phyloP scores from a whole-genome alignment of 1,140 invertebrate species.

The Eumeta japonica region DNA sequence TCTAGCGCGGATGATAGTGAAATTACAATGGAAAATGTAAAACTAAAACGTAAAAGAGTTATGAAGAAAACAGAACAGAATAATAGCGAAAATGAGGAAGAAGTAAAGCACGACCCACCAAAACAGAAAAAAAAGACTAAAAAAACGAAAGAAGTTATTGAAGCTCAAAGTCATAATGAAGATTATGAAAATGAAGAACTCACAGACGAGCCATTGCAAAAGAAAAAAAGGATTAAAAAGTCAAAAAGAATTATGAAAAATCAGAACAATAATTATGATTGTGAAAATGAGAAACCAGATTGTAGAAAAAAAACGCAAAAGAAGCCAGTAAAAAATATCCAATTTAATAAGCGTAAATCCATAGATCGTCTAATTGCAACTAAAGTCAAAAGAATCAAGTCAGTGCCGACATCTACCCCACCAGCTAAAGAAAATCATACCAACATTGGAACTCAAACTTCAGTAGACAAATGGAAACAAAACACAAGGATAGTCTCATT shows the following conservation, averaged over 20 bases:
- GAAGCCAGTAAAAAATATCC: conserved; percentile 10
- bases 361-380: conserved; percentile 27
- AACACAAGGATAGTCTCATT: conserved; percentile 39
- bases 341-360: conserved; percentile 19
- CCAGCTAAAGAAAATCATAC: conserved; percentile 36
- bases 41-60: conserved; percentile 7
- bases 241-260: conserved; percentile 10
- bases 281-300: neutral
- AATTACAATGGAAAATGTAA: conserved; percentile 3
- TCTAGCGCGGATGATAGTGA: conserved; percentile 7
- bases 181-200: conserved; percentile 22
- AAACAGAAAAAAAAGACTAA: conserved; percentile 13
- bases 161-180: conserved; percentile 9
- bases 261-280: too few species aligned
- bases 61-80: conserved; percentile 7
- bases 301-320: conserved; percentile 8
- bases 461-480: conserved; percentile 19
- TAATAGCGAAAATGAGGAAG: conserved; percentile 10
- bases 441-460: conserved; percentile 40
- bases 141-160: conserved; percentile 7
- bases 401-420: conserved; percentile 32
- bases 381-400: conserved; percentile 36
- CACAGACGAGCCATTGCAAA: too few species aligned
- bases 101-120: conserved; percentile 5
- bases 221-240: conserved; percentile 16